These are phyloP conservation scores for Heterocephalus glaber DNA, from an alignment of 2,113 vertebrate species.

Conservation along the genomic window DNA sequence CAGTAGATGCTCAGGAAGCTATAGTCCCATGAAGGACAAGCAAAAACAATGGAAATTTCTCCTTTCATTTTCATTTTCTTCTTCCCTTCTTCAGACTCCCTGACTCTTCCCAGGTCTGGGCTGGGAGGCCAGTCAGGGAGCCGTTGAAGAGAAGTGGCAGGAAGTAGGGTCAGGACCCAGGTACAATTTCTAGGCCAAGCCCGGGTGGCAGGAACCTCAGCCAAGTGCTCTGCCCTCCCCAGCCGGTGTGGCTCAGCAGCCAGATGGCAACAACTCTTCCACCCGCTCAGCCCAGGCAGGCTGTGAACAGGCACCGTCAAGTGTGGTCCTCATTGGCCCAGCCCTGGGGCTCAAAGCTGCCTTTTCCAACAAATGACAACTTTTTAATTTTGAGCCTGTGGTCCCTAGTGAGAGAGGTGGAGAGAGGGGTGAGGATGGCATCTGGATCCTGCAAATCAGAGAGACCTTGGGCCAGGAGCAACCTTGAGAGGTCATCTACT, in stretches of 20 bases:
- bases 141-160: not conserved
- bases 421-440: conserved; percentile 56
- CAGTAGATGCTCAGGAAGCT: not conserved
- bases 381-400: conserved; percentile 79
- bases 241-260: conserved; percentile 24
- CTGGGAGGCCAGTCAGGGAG: not conserved
- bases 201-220: not conserved
- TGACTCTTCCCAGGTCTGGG: not conserved
- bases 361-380: conserved; percentile 68
- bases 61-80: not conserved
- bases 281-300: conserved; percentile 67
- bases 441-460: conserved; percentile 69
- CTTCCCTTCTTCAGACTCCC: not conserved
- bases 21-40: not conserved
- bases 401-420: conserved; percentile 73
- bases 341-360: conserved; percentile 71
- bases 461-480: conserved; percentile 47
- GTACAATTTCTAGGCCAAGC: not conserved
- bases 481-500: conserved; percentile 72
- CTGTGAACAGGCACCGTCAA: conserved; percentile 75
- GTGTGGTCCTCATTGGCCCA: not conserved
- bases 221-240: conserved; percentile 18
- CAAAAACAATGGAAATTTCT: not conserved
- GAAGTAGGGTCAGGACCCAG: not conserved
- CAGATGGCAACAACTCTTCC: conserved; percentile 66